Conservation (phyloP, 2,888 invertebrate species). For the Lepidochitona cinerea region DNA sequence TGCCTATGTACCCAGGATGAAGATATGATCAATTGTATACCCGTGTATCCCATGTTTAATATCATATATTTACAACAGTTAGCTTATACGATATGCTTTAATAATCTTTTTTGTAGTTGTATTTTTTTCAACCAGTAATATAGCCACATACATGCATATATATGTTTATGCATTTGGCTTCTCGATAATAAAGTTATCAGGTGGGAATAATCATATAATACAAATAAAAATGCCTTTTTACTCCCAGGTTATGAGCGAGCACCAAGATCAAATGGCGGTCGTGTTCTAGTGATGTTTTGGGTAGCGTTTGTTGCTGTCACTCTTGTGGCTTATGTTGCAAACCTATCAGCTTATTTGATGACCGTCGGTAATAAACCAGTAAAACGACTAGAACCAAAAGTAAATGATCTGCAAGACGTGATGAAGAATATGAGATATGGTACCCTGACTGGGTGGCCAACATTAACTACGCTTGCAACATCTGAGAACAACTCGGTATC, state of each 20-base stretch:
- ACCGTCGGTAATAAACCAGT: neutral
- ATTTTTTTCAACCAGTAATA: too few relatives aligned
- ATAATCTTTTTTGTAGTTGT: too few relatives aligned
- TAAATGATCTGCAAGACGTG: neutral
- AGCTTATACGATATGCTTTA: too few relatives aligned
- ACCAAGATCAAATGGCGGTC: neutral
- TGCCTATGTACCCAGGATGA: too few relatives aligned
- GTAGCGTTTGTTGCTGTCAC: slow-evolving; percentile 4
- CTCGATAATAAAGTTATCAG: too few relatives aligned
- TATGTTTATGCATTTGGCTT: neutral
- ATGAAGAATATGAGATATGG: neutral
- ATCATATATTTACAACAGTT: too few relatives aligned
- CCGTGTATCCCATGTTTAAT: too few relatives aligned
- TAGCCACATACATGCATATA: too few relatives aligned
- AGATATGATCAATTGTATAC: too few relatives aligned
- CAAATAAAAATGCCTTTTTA: too few relatives aligned
- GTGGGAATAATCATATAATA: too few relatives aligned
- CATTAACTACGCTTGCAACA: neutral
- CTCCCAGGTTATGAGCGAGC: neutral
- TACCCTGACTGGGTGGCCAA: neutral
- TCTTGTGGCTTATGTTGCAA: neutral
- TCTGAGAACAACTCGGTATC: neutral
- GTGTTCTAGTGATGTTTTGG: slow-evolving; percentile 5
- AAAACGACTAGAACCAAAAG: neutral
- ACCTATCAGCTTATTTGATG: neutral